Percentiles rank a stretch among this genome's conserved stretches.
Evolutionary conservation across 2,797 vertebrate genomes (phyloP).

Genomic region (Myotis vivesi): DNA sequence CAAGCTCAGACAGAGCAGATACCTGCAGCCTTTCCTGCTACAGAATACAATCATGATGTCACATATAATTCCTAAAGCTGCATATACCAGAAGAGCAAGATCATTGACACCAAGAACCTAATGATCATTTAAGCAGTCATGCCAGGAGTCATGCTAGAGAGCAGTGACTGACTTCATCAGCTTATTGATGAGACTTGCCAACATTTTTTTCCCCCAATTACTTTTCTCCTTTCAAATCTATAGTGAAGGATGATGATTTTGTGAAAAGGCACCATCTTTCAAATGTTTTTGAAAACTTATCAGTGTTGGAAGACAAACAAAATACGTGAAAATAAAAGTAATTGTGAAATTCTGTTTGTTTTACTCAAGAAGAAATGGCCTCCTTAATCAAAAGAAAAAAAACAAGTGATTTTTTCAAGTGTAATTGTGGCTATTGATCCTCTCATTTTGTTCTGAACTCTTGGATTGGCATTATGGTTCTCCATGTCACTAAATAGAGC

Average conservation of each 20-base stretch:
- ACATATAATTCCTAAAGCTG: conserved; percentile 63
- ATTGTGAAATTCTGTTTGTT: neutral
- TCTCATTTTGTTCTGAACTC: neutral
- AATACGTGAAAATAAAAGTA: conserved; percentile 53
- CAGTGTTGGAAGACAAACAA: neutral
- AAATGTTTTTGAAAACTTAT: conserved; percentile 66
- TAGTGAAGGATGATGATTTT: conserved; percentile 71
- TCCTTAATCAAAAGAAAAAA: neutral
- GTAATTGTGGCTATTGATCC: neutral
- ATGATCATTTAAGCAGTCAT: conserved; percentile 70
- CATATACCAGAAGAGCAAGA: conserved; percentile 65
- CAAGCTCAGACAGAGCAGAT: conserved; percentile 75
- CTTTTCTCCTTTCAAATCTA: conserved; percentile 74
- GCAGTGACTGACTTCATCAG: conserved; percentile 69
- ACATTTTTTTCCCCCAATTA: conserved; percentile 62
- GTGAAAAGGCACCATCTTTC: conserved; percentile 56
- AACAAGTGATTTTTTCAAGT: neutral
- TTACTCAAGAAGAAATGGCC: conserved; percentile 11
- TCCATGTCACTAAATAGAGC: neutral
- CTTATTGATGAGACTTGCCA: conserved; percentile 71
- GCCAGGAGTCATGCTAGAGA: conserved; percentile 64
- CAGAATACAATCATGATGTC: conserved; percentile 77
- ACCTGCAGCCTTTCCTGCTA: conserved; percentile 70
- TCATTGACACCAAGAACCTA: conserved; percentile 74
- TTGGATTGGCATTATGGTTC: neutral